These are phyloP conservation scores for Gymnarchus niloticus DNA, from an alignment of 2,113 vertebrate species.

Conservation along the genomic window DNA sequence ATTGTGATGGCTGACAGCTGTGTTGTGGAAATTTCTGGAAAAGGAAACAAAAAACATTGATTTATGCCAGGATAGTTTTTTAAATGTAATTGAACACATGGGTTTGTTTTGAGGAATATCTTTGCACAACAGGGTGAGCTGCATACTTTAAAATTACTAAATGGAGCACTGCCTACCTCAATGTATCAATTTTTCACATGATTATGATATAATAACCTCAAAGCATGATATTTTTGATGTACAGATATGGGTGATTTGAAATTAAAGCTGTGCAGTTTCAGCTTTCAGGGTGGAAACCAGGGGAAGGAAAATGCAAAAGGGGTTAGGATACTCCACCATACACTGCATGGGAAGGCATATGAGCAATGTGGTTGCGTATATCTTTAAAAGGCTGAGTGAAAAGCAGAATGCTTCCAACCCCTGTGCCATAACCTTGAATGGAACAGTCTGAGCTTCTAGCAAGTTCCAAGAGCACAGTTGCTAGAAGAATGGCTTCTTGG, in stretches of 20 bases:
- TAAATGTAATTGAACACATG: neutral
- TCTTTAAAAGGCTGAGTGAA: neutral
- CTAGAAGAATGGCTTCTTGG: slow-evolving; percentile 1
- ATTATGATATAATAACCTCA: neutral
- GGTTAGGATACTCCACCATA: neutral
- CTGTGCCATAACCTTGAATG: slow-evolving; percentile 17
- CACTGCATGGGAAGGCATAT: neutral
- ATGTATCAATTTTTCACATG: no score
- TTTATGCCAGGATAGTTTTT: slow-evolving; percentile 10
- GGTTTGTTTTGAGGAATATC: neutral
- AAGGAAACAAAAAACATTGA: slow-evolving; percentile 6
- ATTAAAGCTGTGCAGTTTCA: neutral
- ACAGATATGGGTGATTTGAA: no score
- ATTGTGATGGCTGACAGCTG: neutral
- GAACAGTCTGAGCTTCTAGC: neutral
- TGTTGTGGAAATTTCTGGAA: neutral
- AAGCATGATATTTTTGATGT: neutral
- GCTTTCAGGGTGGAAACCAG: neutral
- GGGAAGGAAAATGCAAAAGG: neutral
- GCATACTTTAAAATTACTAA: neutral
- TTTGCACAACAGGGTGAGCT: neutral
- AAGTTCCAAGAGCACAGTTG: slow-evolving; percentile 22
- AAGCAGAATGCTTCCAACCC: no score
- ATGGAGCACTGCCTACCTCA: no score
- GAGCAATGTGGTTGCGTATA: neutral